Base-by-base conservation (phyloP, 2,113 vertebrate species). In the Hipposideros armiger region DNA sequence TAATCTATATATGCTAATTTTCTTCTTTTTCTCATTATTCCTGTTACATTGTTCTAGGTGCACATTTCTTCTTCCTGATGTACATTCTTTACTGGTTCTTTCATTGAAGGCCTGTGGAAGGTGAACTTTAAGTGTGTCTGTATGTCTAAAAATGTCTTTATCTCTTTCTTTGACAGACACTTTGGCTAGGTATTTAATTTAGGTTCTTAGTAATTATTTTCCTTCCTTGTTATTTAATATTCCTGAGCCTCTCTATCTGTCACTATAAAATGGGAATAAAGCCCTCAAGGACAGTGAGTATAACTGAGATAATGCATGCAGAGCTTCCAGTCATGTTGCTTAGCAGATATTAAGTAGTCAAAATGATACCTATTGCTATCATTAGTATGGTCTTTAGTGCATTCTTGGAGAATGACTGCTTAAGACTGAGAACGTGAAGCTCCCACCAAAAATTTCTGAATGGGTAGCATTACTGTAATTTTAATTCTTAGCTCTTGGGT, bases 121-220 rank as follows among this genome's bases (percentile, higher is more conserved):
- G 30, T 22, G n/a, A 56, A 52, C 11, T 52, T 28, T n/a, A 36
- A 56, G 36, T 28, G 40, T 62, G 11, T 66, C 32, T 30, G 0
- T 69, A 30, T 54, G 42, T 60, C 50, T 58, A n/a, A 40, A 58
- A 80, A 42, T 66, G 56, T 66, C 42, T 36, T 66, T 64, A 5
- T 19, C 50, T 88, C 52, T 50, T 50, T 87, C 64, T 83, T 69
- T 36, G 60, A 67, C 32, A 45, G 9, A 58, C n/a, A 70, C 58
- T 90, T 86, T 91, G 19, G 17, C 69, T 66, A 26, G 17, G 30
- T 89, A 24, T 73, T 69, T 85, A 85, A 85, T 28, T 93, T 66
- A 77, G 16, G 11, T 80, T 83, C 56, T 62, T 72, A 58, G 40
- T 47, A 30, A 45, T 36, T 76, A 40, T 77, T 95, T 96, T n/a